These are phyloP conservation scores for Psittacula cyanocephala DNA, from an alignment of 2,113 vertebrate species.

Conservation along the genomic window DNA sequence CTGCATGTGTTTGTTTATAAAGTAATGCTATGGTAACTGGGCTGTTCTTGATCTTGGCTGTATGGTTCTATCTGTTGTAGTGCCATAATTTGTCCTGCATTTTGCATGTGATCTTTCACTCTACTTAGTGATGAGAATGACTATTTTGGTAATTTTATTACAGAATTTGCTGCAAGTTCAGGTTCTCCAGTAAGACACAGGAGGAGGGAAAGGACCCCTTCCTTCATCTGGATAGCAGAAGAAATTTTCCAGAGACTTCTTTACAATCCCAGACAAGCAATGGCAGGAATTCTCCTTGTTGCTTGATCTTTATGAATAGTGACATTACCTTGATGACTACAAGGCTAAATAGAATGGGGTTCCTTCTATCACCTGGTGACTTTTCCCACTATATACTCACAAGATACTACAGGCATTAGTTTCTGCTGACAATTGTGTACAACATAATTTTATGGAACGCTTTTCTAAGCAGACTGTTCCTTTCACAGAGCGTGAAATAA, in stretches of 20 bases:
- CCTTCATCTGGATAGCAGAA: neutral
- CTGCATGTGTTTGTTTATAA: neutral
- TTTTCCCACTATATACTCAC: neutral
- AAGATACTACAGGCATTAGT: neutral
- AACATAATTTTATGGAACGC: neutral
- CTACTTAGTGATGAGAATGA: neutral
- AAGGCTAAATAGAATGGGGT: neutral
- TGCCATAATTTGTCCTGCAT: neutral
- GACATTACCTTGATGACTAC: neutral
- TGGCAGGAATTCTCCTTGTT: neutral
- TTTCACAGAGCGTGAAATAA: neutral
- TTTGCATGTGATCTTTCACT: neutral
- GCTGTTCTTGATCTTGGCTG: neutral
- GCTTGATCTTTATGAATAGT: neutral
- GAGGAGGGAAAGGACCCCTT: neutral
- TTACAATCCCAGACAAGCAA: neutral
- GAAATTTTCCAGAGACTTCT: neutral
- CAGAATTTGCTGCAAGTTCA: neutral
- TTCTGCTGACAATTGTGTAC: neutral
- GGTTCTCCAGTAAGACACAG: neutral
- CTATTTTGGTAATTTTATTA: neutral
- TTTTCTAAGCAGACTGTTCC: neutral
- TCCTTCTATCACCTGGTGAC: neutral
- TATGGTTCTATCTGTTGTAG: neutral
- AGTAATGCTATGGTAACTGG: neutral